These are phyloP conservation scores for Muntiacus muntjak DNA, from an alignment of 2,113 vertebrate species.

Conservation along the genomic window DNA sequence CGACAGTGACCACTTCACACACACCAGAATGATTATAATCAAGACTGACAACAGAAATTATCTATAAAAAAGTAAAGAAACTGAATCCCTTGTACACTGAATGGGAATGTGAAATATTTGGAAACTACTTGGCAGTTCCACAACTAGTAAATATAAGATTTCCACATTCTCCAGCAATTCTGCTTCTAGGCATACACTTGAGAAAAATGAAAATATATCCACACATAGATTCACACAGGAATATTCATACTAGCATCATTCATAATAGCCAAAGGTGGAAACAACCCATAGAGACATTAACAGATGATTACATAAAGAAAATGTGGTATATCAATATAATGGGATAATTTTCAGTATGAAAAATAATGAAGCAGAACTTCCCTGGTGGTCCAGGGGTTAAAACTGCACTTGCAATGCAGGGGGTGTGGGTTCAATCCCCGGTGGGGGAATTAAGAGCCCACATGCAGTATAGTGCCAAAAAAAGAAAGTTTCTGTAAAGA, in stretches of 20 bases:
- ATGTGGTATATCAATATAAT: background rate
- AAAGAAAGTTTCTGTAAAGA: background rate
- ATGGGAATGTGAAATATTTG: background rate
- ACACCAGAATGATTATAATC: background rate
- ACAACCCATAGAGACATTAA: background rate
- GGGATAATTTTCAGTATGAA: background rate
- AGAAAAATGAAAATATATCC: background rate
- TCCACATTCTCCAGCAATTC: background rate
- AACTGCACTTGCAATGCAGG: background rate
- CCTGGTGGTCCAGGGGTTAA: background rate
- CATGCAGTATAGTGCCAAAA: background rate
- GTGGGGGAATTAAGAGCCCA: background rate
- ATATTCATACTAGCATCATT: background rate
- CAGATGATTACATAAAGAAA: background rate
- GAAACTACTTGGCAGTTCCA: background rate
- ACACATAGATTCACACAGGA: background rate
- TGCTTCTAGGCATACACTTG: background rate
- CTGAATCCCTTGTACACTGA: background rate
- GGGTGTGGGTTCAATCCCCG: background rate
- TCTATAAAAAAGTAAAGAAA: background rate
- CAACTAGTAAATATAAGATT: background rate
- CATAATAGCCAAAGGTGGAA: background rate
- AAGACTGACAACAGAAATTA: background rate
- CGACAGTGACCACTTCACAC: background rate
- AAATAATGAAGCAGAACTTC: background rate